A percentile compares a stretch with the other conserved stretches of the same genome.
These are phyloP conservation scores for Apotomis betuletana DNA, from an alignment of 2,888 invertebrate genomes.

Conservation along the genomic window DNA sequence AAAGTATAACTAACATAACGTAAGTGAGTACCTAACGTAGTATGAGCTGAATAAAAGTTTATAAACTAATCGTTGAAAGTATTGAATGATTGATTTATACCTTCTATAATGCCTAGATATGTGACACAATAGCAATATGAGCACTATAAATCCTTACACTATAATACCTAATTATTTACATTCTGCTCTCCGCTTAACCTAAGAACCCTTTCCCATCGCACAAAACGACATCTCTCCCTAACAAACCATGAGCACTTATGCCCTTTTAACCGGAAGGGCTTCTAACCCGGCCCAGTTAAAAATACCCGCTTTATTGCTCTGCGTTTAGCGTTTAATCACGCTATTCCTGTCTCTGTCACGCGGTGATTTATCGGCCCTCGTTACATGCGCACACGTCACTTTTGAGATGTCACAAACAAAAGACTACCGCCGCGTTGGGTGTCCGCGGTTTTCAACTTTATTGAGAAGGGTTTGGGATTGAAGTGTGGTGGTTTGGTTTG, in stretches of 20 bases:
- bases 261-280: background rate
- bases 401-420: constrained; percentile 32
- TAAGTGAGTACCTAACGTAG: too few species aligned
- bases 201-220: background rate
- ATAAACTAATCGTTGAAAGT: too few species aligned
- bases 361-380: constrained; percentile 68
- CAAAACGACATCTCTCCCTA: background rate
- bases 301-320: constrained; percentile 32
- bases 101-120: too few species aligned
- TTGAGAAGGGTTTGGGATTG: background rate
- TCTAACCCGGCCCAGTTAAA: constrained; percentile 20
- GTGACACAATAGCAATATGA: too few species aligned
- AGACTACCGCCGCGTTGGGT: background rate
- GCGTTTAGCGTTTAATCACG: constrained; percentile 60
- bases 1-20: too few species aligned
- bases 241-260: background rate
- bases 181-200: constrained; percentile 4
- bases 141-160: background rate
- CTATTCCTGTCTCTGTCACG: constrained; percentile 66
- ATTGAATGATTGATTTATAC: too few species aligned
- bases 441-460: background rate
- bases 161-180: background rate
- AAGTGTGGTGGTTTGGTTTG: background rate
- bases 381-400: constrained; percentile 51
- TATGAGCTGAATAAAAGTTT: too few species aligned